Evolutionary conservation across 2,113 vertebrate species (phyloP).

Genomic region (Dasyprocta punctata): DNA sequence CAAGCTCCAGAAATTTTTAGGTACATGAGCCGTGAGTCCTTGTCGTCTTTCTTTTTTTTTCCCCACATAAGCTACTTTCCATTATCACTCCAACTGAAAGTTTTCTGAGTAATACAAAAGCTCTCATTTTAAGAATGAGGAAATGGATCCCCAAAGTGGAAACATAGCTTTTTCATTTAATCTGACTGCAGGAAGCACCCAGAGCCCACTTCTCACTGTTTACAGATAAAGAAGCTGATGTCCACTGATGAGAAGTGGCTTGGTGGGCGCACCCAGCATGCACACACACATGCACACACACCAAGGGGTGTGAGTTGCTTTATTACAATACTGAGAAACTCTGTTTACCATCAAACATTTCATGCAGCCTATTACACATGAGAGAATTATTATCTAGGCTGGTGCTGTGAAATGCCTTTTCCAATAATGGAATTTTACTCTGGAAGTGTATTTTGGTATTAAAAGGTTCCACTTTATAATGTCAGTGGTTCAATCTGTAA

Average conservation of each 20-base stretch:
- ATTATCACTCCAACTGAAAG: slow-evolving; percentile 10
- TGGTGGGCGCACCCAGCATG: neutral
- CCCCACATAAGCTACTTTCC: neutral
- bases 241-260: neutral
- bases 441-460: slow-evolving; percentile 89
- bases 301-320: slow-evolving; percentile 44
- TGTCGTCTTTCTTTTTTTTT: neutral
- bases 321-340: slow-evolving; percentile 81
- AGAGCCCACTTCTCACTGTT: neutral
- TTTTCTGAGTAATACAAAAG: neutral
- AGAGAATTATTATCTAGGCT: slow-evolving; percentile 87
- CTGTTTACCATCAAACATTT: slow-evolving; percentile 90
- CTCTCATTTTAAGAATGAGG: slow-evolving; percentile 4
- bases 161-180: slow-evolving; percentile 21
- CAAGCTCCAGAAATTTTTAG: neutral
- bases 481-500: slow-evolving; percentile 89
- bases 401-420: slow-evolving; percentile 84
- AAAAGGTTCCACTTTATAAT: slow-evolving; percentile 90
- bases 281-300: neutral
- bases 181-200: slow-evolving; percentile 14
- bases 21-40: neutral
- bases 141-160: neutral
- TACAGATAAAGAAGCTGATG: neutral
- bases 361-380: slow-evolving; percentile 85
- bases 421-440: slow-evolving; percentile 89